These are phyloP conservation scores for Sericinus montela DNA, from an alignment of 2,888 invertebrate genomes.

Conservation along the genomic window DNA sequence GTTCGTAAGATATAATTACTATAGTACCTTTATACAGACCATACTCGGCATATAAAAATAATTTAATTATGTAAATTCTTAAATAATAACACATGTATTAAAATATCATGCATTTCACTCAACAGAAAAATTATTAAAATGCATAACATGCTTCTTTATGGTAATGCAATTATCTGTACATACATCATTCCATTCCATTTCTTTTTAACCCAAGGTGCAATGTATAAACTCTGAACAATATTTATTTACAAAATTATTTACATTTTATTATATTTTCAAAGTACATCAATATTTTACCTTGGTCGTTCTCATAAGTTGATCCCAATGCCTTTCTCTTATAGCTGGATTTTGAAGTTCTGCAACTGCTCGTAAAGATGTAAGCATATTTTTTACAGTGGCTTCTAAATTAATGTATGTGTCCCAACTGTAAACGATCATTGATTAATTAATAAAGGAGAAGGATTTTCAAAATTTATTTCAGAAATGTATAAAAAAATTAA, in stretches of 20 bases:
- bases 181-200: conserved; percentile 4
- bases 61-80: too few species aligned
- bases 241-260: conserved; percentile 30
- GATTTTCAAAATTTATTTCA: too few species aligned
- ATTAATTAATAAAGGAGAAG: too few species aligned
- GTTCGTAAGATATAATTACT: too few species aligned
- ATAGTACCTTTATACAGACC: too few species aligned
- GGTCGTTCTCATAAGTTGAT: conserved; percentile 96
- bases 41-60: too few species aligned
- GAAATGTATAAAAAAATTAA: too few species aligned
- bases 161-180: conserved; percentile 1
- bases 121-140: too few species aligned
- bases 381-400: conserved; percentile 96
- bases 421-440: conserved; percentile 85
- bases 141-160: conserved; percentile 21
- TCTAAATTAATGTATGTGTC: conserved; percentile 93
- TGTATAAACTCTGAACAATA: conserved; percentile 28
- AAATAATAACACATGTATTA: too few species aligned
- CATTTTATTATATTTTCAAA: conserved; percentile 24
- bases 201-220: conserved; percentile 1
- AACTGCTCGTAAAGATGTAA: conserved; percentile 96
- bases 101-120: too few species aligned
- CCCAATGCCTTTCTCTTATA: conserved; percentile 97
- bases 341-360: conserved; percentile 98
- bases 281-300: conserved; percentile 81